Conservation (phyloP, 2,888 invertebrate genomes). For the Euzophera pinguis region DNA sequence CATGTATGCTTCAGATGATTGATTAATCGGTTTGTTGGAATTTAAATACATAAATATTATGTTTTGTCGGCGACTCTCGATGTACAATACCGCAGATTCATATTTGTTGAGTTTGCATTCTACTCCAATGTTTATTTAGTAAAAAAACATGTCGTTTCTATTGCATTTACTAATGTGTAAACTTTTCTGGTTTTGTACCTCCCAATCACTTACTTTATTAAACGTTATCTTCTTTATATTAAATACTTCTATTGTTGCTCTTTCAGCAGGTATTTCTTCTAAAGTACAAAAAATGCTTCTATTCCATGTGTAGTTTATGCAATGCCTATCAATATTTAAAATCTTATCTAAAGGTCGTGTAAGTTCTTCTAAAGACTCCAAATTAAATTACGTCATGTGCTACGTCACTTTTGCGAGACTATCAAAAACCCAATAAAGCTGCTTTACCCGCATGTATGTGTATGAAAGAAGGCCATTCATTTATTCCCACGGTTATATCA, state of each 20-base stretch:
- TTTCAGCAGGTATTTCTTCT: no score
- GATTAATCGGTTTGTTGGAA: not conserved
- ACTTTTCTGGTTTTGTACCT: no score
- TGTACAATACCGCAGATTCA: not conserved
- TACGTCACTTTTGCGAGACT: slow-evolving; percentile 7
- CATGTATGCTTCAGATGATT: not conserved
- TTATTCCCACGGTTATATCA: slow-evolving; percentile 7
- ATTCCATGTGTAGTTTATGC: no score
- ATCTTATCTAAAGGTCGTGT: no score
- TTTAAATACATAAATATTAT: not conserved
- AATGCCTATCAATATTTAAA: no score
- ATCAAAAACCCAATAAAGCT: slow-evolving; percentile 39
- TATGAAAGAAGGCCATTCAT: slow-evolving; percentile 29
- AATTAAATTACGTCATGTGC: not conserved
- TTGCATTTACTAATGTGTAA: no score
- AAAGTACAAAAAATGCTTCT: no score
- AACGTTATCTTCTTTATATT: no score
- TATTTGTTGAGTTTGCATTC: not conserved
- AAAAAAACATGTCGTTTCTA: no score
- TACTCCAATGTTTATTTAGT: not conserved
- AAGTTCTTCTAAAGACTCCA: not conserved
- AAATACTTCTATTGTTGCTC: no score
- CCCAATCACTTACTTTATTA: no score
- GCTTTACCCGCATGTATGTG: slow-evolving; percentile 25
- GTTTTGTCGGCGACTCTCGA: not conserved